phyloP scores from a whole-genome alignment of 1,140 invertebrate species.

The Oryzaephilus surinamensis region DNA sequence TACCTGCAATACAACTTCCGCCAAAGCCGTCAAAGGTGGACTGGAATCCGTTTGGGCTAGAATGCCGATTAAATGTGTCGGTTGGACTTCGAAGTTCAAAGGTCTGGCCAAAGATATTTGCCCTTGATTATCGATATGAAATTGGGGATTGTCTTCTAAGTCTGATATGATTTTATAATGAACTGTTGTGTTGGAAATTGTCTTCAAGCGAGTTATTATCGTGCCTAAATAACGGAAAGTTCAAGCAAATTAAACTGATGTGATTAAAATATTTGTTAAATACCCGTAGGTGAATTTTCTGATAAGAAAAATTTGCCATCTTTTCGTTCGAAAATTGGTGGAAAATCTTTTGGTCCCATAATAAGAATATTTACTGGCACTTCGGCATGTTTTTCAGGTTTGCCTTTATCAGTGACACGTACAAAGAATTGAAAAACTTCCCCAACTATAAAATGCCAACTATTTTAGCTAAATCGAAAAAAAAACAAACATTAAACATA shows the following conservation, averaged over 20 bases:
- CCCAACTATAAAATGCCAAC: conserved; percentile 49
- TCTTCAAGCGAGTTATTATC: conserved; percentile 51
- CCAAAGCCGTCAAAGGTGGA: conserved; percentile 59
- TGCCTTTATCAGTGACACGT: conserved; percentile 68
- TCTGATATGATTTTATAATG: conserved; percentile 59
- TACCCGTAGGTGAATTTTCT: conserved; percentile 60
- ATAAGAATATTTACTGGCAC: conserved; percentile 71
- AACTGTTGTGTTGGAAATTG: conserved; percentile 45
- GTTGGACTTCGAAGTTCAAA: conserved; percentile 66
- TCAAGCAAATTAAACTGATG: neutral
- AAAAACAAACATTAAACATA: no score
- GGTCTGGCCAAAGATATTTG: conserved; percentile 57
- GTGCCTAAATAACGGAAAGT: conserved; percentile 38
- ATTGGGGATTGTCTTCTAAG: conserved; percentile 50
- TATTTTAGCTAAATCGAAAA: conserved; percentile 8
- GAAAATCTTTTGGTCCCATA: conserved; percentile 53
- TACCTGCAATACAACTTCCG: conserved; percentile 69
- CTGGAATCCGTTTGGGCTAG: conserved; percentile 68
- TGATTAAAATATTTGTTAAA: no score
- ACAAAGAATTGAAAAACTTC: conserved; percentile 83
- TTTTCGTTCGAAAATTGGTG: conserved; percentile 61
- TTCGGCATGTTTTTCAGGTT: conserved; percentile 57
- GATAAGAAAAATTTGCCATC: conserved; percentile 67
- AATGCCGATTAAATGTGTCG: conserved; percentile 66
- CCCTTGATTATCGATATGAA: conserved; percentile 62